phyloP scores from a whole-genome alignment of 2,888 invertebrate species.

The Theretra japonica region DNA sequence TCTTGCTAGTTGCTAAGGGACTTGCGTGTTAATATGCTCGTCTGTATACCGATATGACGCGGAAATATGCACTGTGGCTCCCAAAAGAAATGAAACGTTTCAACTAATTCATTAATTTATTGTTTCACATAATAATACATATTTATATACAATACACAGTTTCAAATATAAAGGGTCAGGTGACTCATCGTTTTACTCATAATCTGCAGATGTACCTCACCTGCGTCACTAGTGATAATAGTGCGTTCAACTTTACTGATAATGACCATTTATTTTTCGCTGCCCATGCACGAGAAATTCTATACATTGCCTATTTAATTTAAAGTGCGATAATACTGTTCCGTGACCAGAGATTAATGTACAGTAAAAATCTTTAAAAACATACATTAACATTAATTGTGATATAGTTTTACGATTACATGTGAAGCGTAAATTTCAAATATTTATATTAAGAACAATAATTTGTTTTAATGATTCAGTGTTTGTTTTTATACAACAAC shows the following conservation, averaged over 20 bases:
- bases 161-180: constrained; percentile 12
- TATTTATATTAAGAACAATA: not conserved
- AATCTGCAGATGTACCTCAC: constrained; percentile 11
- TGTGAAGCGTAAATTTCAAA: constrained; percentile 2
- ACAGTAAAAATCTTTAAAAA: constrained; percentile 4
- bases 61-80: not conserved
- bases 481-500: not conserved
- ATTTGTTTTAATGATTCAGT: not conserved
- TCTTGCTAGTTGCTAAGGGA: too few relatives aligned
- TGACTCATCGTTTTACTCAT: constrained; percentile 4
- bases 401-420: constrained; percentile 3
- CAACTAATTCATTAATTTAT: constrained; percentile 27
- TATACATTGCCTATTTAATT: not conserved
- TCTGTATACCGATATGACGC: too few relatives aligned
- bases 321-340: constrained; percentile 2
- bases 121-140: constrained; percentile 29
- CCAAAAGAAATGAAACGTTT: not conserved
- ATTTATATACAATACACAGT: constrained; percentile 25
- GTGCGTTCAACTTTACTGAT: constrained; percentile 4
- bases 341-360: not conserved
- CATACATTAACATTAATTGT: not conserved
- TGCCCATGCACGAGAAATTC: not conserved
- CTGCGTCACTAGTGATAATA: constrained; percentile 16
- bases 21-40: too few relatives aligned
- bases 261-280: constrained; percentile 4